Evolutionary conservation across 1,140 invertebrate genomes (phyloP).

Genomic region (Aphaenogaster floridana): DNA sequence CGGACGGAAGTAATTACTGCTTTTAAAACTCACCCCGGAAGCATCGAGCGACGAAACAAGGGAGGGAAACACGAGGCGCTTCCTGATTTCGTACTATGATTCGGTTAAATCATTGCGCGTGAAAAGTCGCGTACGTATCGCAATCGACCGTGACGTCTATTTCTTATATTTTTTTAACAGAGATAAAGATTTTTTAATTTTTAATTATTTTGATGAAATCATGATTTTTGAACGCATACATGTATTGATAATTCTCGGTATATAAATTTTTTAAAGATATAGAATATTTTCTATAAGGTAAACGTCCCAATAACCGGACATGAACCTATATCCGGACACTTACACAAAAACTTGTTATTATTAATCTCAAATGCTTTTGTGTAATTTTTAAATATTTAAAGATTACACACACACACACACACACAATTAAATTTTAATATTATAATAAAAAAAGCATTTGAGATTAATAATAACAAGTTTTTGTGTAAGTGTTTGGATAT

Average conservation of each 20-base stretch:
- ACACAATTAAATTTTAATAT: no score
- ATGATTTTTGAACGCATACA: not conserved
- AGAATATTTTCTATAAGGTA: not conserved
- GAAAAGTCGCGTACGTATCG: constrained; percentile 19
- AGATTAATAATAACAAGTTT: no score
- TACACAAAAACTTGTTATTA: no score
- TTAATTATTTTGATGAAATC: not conserved
- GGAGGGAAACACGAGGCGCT: constrained; percentile 36
- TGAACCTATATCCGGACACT: no score
- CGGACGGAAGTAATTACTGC: constrained; percentile 83
- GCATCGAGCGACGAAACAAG: constrained; percentile 18
- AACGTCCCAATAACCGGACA: no score
- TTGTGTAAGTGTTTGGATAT: no score
- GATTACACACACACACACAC: no score
- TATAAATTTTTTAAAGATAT: not conserved
- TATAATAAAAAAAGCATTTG: no score
- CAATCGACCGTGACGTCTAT: constrained; percentile 1
- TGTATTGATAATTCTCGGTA: not conserved
- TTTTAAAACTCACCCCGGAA: constrained; percentile 73
- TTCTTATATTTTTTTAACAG: not conserved
- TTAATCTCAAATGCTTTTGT: no score
- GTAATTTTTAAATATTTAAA: no score
- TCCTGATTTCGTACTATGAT: constrained; percentile 67
- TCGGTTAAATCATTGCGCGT: constrained; percentile 54
- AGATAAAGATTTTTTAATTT: not conserved